phyloP scores from a whole-genome alignment of 2,113 vertebrate species.

The Callionymus lyra region DNA sequence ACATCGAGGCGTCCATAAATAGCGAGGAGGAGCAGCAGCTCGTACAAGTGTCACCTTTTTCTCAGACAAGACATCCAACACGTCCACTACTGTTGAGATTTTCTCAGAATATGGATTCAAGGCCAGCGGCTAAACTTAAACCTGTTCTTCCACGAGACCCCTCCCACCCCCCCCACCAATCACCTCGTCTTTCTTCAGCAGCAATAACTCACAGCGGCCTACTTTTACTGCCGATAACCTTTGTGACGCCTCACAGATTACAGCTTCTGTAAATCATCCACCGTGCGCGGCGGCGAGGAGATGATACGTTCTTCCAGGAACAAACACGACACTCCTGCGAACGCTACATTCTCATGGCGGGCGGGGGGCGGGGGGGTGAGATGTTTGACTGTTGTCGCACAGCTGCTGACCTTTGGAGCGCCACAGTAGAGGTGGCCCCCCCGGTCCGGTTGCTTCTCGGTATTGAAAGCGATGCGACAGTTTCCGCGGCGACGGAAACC shows the following conservation, averaged over 20 bases:
- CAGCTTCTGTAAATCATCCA: background rate
- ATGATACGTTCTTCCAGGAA: too few species aligned
- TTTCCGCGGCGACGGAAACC: constrained; percentile 26
- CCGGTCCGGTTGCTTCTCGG: constrained; percentile 61
- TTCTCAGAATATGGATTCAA: constrained; percentile 58
- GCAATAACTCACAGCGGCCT: background rate
- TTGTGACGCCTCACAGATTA: background rate
- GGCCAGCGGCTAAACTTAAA: constrained; percentile 48
- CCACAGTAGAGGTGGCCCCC: background rate
- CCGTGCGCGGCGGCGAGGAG: too few species aligned
- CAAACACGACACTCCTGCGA: too few species aligned
- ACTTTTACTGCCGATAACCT: constrained; percentile 1
- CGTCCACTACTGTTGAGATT: constrained; percentile 27
- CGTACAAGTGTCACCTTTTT: constrained; percentile 52
- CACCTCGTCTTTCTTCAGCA: constrained; percentile 6
- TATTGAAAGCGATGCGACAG: too few species aligned
- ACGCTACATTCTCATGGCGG: too few species aligned
- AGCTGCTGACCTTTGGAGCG: background rate
- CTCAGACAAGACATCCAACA: constrained; percentile 58
- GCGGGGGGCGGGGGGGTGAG: too few species aligned
- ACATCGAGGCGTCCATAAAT: constrained; percentile 56
- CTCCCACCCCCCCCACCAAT: background rate
- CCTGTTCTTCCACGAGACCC: background rate
- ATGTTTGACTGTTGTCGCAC: too few species aligned
- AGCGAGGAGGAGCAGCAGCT: constrained; percentile 41